Percentiles rank a stretch among this genome's conserved stretches.
phyloP scores from a whole-genome alignment of 2,797 vertebrate genomes.

The Pogoniulus pusillus region DNA sequence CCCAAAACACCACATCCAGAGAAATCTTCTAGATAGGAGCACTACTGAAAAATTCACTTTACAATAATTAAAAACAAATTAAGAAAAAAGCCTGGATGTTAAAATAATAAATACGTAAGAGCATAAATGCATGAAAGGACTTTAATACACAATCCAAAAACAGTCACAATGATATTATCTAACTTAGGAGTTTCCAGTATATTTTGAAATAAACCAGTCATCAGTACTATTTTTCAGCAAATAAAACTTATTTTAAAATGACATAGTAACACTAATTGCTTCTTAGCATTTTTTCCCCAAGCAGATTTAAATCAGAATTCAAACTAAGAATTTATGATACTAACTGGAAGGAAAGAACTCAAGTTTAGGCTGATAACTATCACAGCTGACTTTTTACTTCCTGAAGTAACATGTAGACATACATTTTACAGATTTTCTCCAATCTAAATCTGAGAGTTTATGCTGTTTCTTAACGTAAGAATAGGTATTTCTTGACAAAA shows the following conservation, averaged over 20 bases:
- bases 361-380: background rate
- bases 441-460: background rate
- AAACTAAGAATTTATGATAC: background rate
- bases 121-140: background rate
- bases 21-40: too few relatives aligned
- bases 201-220: constrained; percentile 13
- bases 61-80: background rate
- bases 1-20: too few relatives aligned
- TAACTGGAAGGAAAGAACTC: background rate
- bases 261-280: constrained; percentile 6
- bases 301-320: background rate
- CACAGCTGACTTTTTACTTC: background rate
- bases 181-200: background rate
- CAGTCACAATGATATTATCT: background rate
- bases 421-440: background rate
- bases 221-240: background rate
- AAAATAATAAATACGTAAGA: background rate
- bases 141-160: background rate
- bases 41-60: background rate
- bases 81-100: background rate
- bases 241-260: constrained; percentile 46
- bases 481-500: background rate
- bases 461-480: background rate
- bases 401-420: background rate
- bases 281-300: background rate